Evolutionary conservation across 2,888 invertebrate species (phyloP), one percentile per base, ranked within the genome.

Genomic region (Notodonta dromedarius): DNA sequence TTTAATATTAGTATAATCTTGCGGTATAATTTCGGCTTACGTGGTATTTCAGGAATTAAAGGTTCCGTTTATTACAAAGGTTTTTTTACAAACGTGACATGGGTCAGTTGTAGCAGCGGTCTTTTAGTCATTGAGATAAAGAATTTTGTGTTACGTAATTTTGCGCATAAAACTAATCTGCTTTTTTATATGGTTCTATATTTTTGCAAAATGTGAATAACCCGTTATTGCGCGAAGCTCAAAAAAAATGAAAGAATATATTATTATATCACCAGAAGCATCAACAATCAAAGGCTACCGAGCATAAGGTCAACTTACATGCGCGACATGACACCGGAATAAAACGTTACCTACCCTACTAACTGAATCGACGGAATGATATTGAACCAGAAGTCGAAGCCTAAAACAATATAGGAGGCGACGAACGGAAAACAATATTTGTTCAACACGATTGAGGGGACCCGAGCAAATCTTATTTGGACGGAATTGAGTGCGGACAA

Each of bases 391-490:
- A 50, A 50, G 50, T 50, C 50, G 39, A 58, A 42, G 24, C 11
- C 24, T 52, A 52, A 48, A 32, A 57, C 48, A 13, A 63, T 67
- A 59, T 59, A 56, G 62, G 61, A 57, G 63, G 60, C 51, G 61
- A 46, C 59, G 57, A 42, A 56, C 48, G 55, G 44, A 50, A 66
- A 67, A 66, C 66, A 71, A 76, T 73, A 70, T 76, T 70, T 69
- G 66, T 32, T 42, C 55, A 56, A 53, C 51, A 56, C 58, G 62
- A 76, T 75, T 67, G 69, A 63, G 59, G n/a, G n/a, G 13, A n/a
- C 35, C 53, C 53, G n/a, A 32, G 53, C n/a, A 35, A 35, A 35
- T 53, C 13, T 50, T 50, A 50, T 50, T 50, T 50, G 7, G 50
- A n/a, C 46, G 46, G 13, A 46, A 46, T n/a, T 46, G 46, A 5